Evolutionary conservation across 2,888 invertebrate genomes (phyloP).

Genomic region (Tanytarsus gracilentus): DNA sequence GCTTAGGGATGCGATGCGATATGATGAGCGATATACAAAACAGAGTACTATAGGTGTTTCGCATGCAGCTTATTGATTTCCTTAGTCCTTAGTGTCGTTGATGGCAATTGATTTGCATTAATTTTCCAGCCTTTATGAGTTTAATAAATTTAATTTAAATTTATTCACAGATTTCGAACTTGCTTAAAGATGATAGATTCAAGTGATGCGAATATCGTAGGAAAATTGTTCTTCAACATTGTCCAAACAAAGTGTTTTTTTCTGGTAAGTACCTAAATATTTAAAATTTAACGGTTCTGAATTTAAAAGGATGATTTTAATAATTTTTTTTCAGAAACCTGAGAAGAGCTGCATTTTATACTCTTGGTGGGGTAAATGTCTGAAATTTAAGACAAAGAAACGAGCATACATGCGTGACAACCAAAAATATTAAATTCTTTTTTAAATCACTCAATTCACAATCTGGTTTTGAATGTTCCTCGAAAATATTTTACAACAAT

Average conservation of each 20-base stretch:
- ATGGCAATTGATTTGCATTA: constrained; percentile 13
- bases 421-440: constrained; percentile 38
- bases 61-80: neutral
- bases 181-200: constrained; percentile 83
- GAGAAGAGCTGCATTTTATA: constrained; percentile 66
- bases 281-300: neutral
- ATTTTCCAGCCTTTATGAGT: neutral
- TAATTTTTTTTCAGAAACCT: constrained; percentile 44
- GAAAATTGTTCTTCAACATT: constrained; percentile 88
- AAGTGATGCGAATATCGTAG: constrained; percentile 80
- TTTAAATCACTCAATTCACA: neutral
- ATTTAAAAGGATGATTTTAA: neutral
- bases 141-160: neutral
- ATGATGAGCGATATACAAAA: neutral
- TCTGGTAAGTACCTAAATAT: constrained; percentile 41
- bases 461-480: constrained; percentile 23
- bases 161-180: constrained; percentile 67
- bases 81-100: constrained; percentile 25
- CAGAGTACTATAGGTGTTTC: neutral
- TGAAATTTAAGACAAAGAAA: constrained; percentile 55
- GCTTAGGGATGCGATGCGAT: constrained; percentile 27
- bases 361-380: constrained; percentile 77
- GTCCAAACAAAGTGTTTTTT: constrained; percentile 92
- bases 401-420: constrained; percentile 68
- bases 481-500: constrained; percentile 16